Percentiles rank a stretch among this genome's conserved stretches.
Conservation (phyloP, 2,797 vertebrate genomes). For the Ispidina lecontei region DNA sequence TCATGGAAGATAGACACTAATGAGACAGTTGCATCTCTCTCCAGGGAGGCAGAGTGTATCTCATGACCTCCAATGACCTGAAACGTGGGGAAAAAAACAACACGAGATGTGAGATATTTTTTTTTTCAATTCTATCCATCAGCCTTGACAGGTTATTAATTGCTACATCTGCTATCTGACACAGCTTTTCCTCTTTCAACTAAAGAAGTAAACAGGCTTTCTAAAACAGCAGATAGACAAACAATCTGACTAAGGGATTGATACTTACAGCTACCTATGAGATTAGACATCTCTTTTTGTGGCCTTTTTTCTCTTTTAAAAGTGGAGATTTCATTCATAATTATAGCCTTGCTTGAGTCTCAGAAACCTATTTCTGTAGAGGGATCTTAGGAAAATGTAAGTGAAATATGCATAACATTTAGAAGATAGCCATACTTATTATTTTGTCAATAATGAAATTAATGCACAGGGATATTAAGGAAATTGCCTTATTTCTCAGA, state of each 20-base stretch:
- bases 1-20: constrained; percentile 67
- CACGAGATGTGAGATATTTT: not conserved
- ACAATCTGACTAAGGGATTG: not conserved
- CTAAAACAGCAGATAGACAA: constrained; percentile 17
- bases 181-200: constrained; percentile 26
- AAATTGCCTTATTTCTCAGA: not conserved
- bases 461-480: not conserved
- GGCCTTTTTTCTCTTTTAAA: not conserved
- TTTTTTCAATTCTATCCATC: constrained; percentile 63
- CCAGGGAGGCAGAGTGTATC: constrained; percentile 43
- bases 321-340: not conserved
- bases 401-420: not conserved
- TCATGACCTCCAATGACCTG: constrained; percentile 51
- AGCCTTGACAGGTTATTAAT: constrained; percentile 78
- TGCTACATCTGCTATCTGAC: constrained; percentile 77
- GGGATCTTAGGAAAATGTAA: not conserved
- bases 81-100: not conserved
- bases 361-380: not conserved
- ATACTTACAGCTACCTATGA: not conserved
- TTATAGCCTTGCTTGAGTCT: not conserved
- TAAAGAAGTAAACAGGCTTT: constrained; percentile 23
- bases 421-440: not conserved
- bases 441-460: not conserved
- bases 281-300: not conserved
- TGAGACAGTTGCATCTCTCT: constrained; percentile 62